Conservation (phyloP, 2,113 vertebrate species). For the Megalops atlanticus region DNA sequence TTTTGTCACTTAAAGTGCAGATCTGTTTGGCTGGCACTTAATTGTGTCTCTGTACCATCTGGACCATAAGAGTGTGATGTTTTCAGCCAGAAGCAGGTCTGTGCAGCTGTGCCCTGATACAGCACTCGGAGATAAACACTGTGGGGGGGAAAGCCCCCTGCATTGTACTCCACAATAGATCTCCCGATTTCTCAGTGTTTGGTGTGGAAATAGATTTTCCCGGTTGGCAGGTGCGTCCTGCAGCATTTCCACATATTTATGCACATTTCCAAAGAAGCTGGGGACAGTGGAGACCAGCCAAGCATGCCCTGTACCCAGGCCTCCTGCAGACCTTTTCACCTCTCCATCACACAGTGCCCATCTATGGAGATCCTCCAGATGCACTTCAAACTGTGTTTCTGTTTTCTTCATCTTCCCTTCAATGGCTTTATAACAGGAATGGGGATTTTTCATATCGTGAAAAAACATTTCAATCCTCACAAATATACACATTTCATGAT, state of each 20-base stretch:
- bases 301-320: neutral
- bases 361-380: neutral
- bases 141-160: conserved; percentile 69
- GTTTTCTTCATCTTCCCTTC: too few species aligned
- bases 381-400: neutral
- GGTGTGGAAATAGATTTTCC: conserved; percentile 65
- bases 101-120: conserved; percentile 67
- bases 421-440: too few species aligned
- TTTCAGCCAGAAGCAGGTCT: conserved; percentile 34
- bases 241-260: conserved; percentile 53
- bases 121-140: conserved; percentile 66
- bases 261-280: conserved; percentile 57
- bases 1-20: neutral
- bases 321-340: neutral
- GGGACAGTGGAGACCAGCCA: conserved; percentile 27
- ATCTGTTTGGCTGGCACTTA: neutral
- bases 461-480: too few species aligned
- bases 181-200: conserved; percentile 66
- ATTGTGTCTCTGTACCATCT: neutral
- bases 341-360: neutral
- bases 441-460: too few species aligned
- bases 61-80: neutral
- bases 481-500: too few species aligned
- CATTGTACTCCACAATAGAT: conserved; percentile 71
- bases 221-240: conserved; percentile 77